phyloP scores from a whole-genome alignment of 2,888 invertebrate species.

The Parnassius glacialis region DNA sequence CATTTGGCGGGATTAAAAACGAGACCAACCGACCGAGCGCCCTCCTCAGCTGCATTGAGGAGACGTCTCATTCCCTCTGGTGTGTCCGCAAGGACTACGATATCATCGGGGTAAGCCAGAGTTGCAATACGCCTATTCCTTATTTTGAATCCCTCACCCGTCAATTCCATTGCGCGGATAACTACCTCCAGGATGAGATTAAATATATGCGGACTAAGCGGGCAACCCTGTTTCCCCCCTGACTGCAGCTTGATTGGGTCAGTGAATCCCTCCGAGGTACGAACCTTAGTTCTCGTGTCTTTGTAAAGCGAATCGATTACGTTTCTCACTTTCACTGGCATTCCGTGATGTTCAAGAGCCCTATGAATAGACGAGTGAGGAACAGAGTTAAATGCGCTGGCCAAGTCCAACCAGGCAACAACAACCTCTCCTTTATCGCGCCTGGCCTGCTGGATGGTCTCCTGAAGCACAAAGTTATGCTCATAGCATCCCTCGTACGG shows the following conservation, averaged over 20 bases:
- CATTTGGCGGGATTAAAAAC: no score
- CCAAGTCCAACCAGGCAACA: conserved; percentile 3
- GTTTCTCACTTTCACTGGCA: neutral
- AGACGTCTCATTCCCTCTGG: no score
- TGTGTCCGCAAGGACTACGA: no score
- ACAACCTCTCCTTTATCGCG: neutral
- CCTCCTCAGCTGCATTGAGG: no score
- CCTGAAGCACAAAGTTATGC: no score
- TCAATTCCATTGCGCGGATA: neutral
- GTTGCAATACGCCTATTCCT: no score
- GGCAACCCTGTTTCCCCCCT: neutral
- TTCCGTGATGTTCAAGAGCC: neutral
- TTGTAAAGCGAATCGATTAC: neutral
- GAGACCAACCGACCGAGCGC: no score
- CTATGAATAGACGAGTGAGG: neutral
- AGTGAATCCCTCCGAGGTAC: neutral
- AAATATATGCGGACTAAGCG: conserved; percentile 8
- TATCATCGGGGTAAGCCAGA: no score
- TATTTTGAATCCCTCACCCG: no score
- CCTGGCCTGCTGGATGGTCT: no score
- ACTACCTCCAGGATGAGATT: conserved; percentile 1
- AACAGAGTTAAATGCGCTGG: neutral
- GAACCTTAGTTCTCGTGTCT: neutral
- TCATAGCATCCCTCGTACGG: no score
- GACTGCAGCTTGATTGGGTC: neutral